phyloP scores from a whole-genome alignment of 2,888 invertebrate genomes.

The Stegophylla sp. region DNA sequence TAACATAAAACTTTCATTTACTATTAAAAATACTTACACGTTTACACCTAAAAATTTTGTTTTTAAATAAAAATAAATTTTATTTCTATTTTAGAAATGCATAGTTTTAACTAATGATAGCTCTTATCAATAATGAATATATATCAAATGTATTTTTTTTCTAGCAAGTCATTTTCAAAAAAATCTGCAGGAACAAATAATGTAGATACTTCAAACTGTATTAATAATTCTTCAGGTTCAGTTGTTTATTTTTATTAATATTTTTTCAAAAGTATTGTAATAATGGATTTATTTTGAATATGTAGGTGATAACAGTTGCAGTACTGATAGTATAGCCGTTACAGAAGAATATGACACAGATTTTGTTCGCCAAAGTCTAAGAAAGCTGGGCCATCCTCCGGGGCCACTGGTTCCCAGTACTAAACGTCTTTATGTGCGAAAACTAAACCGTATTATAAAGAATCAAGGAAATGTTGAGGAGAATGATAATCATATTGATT shows the following conservation, averaged over 20 bases:
- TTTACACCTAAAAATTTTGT: not conserved
- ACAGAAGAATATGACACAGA: conserved; percentile 73
- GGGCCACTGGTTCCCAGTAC: conserved; percentile 84
- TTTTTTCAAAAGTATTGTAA: not conserved
- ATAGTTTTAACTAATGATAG: too few relatives aligned
- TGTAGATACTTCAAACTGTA: not conserved
- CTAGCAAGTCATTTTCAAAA: not conserved
- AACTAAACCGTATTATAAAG: conserved; percentile 65
- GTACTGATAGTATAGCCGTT: conserved; percentile 1
- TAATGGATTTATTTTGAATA: not conserved
- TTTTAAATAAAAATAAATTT: not conserved
- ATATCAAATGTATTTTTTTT: too few relatives aligned
- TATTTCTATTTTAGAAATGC: not conserved
- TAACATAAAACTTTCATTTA: too few relatives aligned
- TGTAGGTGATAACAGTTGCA: conserved; percentile 5
- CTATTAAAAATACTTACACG: too few relatives aligned
- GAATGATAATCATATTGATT: not conserved
- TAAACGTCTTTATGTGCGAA: conserved; percentile 76
- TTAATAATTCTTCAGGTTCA: not conserved
- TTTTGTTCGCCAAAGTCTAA: conserved; percentile 72
- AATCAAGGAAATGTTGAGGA: not conserved
- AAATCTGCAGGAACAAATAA: not conserved
- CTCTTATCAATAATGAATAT: too few relatives aligned
- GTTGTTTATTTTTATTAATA: not conserved
- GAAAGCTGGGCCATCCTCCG: conserved; percentile 73